phyloP scores from a whole-genome alignment of 2,797 vertebrate species.

The Tachyglossus aculeatus region DNA sequence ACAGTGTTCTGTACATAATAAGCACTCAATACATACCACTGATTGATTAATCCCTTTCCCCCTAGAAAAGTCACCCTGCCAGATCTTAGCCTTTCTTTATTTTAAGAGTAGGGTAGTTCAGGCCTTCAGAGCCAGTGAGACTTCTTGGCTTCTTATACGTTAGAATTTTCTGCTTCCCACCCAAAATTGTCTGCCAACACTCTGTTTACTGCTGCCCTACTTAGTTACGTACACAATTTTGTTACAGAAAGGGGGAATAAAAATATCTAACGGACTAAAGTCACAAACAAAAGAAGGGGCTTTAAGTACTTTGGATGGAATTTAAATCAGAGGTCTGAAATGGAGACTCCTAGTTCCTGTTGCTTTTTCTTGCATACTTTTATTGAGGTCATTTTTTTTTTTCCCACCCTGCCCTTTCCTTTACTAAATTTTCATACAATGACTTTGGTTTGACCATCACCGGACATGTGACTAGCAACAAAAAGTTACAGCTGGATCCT shows the following conservation, averaged over 20 bases:
- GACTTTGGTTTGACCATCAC: conserved; percentile 68
- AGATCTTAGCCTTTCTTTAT: neutral
- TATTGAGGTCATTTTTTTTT: conserved; percentile 70
- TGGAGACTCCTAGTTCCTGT: conserved; percentile 72
- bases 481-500: conserved; percentile 71
- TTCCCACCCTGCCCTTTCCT: conserved; percentile 81
- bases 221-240: neutral
- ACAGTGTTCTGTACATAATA: too few relatives aligned
- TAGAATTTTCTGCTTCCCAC: conserved; percentile 9
- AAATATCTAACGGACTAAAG: conserved; percentile 25
- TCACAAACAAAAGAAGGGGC: conserved; percentile 52
- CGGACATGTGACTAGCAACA: conserved; percentile 68
- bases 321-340: conserved; percentile 56
- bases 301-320: conserved; percentile 65
- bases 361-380: conserved; percentile 72
- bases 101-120: neutral
- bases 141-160: neutral
- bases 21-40: too few relatives aligned
- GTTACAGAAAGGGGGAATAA: conserved; percentile 28
- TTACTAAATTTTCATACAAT: conserved; percentile 74
- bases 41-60: too few relatives aligned
- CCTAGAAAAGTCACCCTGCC: rapidly evolving
- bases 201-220: neutral
- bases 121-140: neutral
- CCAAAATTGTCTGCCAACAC: conserved; percentile 11